Percentiles rank a stretch among this genome's conserved stretches.
phyloP scores from a whole-genome alignment of 2,113 vertebrate species.

The Melospiza georgiana region DNA sequence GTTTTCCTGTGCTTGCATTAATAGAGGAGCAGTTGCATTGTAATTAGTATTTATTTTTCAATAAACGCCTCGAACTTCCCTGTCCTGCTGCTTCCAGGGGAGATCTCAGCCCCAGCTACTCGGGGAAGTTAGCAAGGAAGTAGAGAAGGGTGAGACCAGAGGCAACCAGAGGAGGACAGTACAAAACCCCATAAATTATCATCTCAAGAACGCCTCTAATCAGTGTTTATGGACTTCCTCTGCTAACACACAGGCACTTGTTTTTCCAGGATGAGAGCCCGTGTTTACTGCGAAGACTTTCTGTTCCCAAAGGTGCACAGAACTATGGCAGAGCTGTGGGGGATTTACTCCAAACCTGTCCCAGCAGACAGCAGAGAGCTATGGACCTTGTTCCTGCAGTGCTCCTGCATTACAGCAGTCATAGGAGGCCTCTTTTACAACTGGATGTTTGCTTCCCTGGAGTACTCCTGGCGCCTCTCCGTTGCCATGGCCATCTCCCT shows the following conservation, averaged over 20 bases:
- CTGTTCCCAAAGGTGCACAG: slow-evolving; percentile 3
- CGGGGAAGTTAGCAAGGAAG: not conserved
- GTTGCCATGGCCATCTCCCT: slow-evolving; percentile 48
- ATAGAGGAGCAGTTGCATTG: not conserved
- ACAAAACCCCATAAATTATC: not conserved
- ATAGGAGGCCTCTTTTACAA: slow-evolving; percentile 76
- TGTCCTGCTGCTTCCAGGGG: not conserved
- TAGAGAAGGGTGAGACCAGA: not conserved
- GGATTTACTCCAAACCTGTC: slow-evolving; percentile 79
- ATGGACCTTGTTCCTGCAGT: slow-evolving; percentile 78
- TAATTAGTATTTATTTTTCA: not conserved
- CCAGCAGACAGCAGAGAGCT: slow-evolving; percentile 73
- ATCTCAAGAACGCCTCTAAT: not conserved
- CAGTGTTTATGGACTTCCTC: not conserved
- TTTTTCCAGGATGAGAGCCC: not conserved
- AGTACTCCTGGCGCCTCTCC: slow-evolving; percentile 65
- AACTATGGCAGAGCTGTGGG: slow-evolving; percentile 68
- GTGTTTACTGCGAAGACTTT: not conserved
- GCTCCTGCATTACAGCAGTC: slow-evolving; percentile 61
- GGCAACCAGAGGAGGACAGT: not conserved
- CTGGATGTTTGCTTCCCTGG: slow-evolving; percentile 83
- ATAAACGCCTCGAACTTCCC: not conserved
- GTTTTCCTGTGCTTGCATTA: not conserved
- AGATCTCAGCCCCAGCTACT: not conserved
- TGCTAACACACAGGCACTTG: not conserved